A percentile compares a stretch with the other conserved stretches of the same genome.
Evolutionary conservation across 2,113 vertebrate species (phyloP).

Genomic region (Anas platyrhynchos): DNA sequence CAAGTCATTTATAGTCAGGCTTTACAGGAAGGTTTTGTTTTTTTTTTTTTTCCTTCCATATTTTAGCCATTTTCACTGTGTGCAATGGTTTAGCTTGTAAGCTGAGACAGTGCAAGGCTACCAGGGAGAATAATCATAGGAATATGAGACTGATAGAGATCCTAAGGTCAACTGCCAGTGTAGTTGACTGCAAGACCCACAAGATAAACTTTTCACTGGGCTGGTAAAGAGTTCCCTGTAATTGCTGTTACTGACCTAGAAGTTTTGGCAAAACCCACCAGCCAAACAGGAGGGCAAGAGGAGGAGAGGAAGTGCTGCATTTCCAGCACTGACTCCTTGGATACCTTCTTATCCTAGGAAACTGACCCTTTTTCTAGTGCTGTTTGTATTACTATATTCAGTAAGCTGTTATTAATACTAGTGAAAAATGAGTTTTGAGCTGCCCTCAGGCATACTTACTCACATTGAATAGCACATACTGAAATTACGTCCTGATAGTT

Average conservation of each 20-base stretch:
- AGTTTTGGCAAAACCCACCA: not conserved
- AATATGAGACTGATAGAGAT: not conserved
- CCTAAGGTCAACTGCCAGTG: not conserved
- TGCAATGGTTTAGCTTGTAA: not conserved
- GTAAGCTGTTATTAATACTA: not conserved
- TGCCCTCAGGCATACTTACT: not conserved
- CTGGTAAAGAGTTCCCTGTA: not conserved
- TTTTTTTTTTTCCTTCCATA: not conserved
- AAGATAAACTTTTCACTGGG: not conserved
- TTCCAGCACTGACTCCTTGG: not conserved
- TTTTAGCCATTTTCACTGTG: not conserved
- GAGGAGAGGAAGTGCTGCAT: accelerated
- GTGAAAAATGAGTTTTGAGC: not conserved
- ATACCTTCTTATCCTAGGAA: not conserved
- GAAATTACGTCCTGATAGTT: not conserved
- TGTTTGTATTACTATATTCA: not conserved
- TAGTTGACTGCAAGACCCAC: not conserved
- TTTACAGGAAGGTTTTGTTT: not conserved
- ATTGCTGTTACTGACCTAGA: not conserved
- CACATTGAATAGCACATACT: not conserved
- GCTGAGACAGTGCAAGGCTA: not conserved
- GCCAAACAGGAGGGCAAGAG: accelerated
- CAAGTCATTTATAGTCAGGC: not conserved
- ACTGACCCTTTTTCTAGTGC: not conserved
- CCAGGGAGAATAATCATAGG: not conserved